A percentile compares a stretch with the other conserved stretches of the same genome.
Evolutionary conservation across 2,888 invertebrate genomes (phyloP).

Genomic region (Leucozona laternaria): DNA sequence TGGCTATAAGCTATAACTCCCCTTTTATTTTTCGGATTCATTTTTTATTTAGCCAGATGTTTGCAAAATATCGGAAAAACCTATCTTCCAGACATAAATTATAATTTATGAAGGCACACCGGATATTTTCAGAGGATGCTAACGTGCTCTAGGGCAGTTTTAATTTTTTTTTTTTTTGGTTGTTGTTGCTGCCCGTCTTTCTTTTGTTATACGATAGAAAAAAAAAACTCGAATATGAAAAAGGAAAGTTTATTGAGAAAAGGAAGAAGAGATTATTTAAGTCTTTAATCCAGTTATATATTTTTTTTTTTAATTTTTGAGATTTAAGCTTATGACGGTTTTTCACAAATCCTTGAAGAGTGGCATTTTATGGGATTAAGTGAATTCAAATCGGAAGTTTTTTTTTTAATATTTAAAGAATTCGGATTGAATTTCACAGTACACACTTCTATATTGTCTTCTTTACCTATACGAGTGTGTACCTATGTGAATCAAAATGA

Average conservation of each 20-base stretch:
- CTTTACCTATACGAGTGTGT: not conserved
- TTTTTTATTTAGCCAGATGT: conserved; percentile 60
- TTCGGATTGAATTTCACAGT: conserved; percentile 27
- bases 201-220: conserved; percentile 43
- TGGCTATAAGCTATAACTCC: no score
- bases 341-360: conserved; percentile 60
- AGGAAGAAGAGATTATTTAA: conserved; percentile 33
- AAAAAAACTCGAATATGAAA: conserved; percentile 13
- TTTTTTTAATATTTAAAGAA: conserved; percentile 41
- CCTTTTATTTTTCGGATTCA: conserved; percentile 29
- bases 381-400: conserved; percentile 54
- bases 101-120: conserved; percentile 72
- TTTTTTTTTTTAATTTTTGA: conserved; percentile 20
- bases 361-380: conserved; percentile 62
- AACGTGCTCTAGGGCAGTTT: conserved; percentile 62
- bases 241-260: not conserved
- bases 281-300: conserved; percentile 56
- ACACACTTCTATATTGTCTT: no score
- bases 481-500: conserved; percentile 19
- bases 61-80: conserved; percentile 68
- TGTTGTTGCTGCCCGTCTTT: not conserved
- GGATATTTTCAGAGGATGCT: conserved; percentile 68
- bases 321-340: conserved; percentile 57
- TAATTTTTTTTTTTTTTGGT: conserved; percentile 36
- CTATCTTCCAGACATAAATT: conserved; percentile 69